phyloP scores from a whole-genome alignment of 2,113 vertebrate genomes.

The Phyllostomus hastatus region DNA sequence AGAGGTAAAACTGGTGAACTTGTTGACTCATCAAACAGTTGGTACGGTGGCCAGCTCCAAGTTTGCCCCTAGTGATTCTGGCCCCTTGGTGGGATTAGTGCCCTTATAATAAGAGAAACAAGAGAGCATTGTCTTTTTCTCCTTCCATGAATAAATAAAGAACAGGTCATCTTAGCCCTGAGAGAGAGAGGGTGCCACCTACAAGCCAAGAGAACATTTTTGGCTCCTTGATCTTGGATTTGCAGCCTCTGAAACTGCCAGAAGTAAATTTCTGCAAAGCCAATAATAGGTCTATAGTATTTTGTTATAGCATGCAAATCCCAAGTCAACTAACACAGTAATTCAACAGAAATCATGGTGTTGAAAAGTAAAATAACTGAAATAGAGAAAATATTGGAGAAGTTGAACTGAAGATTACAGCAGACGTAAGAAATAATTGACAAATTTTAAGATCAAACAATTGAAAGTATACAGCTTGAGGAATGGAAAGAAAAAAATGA shows the following conservation, averaged over 20 bases:
- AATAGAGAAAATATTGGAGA: not conserved
- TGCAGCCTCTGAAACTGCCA: not conserved
- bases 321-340: not conserved
- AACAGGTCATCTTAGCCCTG: not conserved
- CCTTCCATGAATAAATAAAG: not conserved
- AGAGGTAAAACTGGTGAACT: not conserved
- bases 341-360: not conserved
- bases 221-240: not conserved
- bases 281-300: not conserved
- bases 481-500: not conserved
- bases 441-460: not conserved
- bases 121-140: not conserved
- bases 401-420: not conserved
- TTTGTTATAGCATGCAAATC: not conserved
- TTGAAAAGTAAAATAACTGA: not conserved
- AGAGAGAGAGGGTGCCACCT: not conserved
- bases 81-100: not conserved
- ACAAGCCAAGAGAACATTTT: not conserved
- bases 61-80: not conserved
- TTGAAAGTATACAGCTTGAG: not conserved
- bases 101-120: not conserved
- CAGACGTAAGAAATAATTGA: not conserved
- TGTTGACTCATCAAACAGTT: not conserved
- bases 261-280: not conserved
- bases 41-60: fast-evolving